Conservation (phyloP, 1,140 invertebrate species). For the Heliconius congener region DNA sequence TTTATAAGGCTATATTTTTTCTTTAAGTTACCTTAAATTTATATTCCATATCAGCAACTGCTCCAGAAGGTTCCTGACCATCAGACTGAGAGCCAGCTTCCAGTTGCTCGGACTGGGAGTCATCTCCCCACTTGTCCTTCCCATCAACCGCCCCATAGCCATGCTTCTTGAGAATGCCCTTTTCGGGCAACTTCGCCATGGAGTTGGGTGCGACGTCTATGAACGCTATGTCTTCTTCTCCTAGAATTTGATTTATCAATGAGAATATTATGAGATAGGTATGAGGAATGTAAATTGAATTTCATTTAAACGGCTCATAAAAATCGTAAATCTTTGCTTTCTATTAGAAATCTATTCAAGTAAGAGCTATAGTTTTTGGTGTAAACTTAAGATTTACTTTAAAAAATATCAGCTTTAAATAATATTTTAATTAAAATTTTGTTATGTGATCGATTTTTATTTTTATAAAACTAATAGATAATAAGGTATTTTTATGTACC, state of each 20-base stretch:
- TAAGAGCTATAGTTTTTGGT: neutral
- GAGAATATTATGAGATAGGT: neutral
- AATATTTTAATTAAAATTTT: too few species aligned
- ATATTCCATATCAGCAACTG: slow-evolving; percentile 88
- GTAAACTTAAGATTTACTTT: too few species aligned
- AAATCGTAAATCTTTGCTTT: too few species aligned
- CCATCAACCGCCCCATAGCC: slow-evolving; percentile 88
- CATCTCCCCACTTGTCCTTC: slow-evolving; percentile 86
- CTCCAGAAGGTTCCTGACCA: slow-evolving; percentile 82
- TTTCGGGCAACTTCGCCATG: slow-evolving; percentile 90
- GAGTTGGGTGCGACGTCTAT: slow-evolving; percentile 90
- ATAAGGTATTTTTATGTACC: slow-evolving; percentile 72
- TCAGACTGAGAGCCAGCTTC: slow-evolving; percentile 87
- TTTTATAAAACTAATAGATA: neutral
- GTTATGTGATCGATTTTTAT: neutral
- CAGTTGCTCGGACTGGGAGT: slow-evolving; percentile 87
- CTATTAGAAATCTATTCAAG: too few species aligned
- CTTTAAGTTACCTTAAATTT: slow-evolving; percentile 69
- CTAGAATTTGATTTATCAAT: slow-evolving; percentile 70
- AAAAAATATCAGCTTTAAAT: too few species aligned
- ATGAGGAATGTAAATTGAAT: too few species aligned
- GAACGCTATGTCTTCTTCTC: slow-evolving; percentile 91
- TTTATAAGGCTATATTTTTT: neutral
- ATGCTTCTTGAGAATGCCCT: slow-evolving; percentile 94
- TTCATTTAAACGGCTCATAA: too few species aligned